Conservation (phyloP, 2,113 vertebrate species). For the Micronycteris hirsuta region DNA sequence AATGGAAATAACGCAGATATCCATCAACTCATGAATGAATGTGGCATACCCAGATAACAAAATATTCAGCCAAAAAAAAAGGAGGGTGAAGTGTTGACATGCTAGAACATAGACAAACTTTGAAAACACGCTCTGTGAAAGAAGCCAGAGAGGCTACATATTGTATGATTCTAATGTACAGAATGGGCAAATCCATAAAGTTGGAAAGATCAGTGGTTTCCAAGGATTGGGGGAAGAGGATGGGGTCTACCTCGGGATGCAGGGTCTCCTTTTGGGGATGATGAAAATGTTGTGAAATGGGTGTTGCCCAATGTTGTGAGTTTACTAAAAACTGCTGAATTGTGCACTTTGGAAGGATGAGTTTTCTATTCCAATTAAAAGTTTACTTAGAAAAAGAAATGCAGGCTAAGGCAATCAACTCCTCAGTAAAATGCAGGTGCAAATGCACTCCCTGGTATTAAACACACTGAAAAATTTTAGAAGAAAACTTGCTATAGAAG, state of each 20-base stretch:
- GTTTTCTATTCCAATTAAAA: neutral
- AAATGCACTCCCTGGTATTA: neutral
- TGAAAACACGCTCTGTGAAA: neutral
- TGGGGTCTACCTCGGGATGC: too few species aligned
- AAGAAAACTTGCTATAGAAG: neutral
- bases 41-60: neutral
- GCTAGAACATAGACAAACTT: neutral
- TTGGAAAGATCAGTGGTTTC: neutral
- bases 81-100: neutral
- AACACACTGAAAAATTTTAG: too few species aligned
- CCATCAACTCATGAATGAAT: neutral
- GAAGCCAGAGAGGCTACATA: neutral
- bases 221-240: rapidly evolving
- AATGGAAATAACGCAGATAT: neutral
- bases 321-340: neutral
- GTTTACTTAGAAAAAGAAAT: neutral
- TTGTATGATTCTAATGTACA: neutral
- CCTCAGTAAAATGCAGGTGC: neutral
- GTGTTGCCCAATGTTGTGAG: neutral
- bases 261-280: neutral
- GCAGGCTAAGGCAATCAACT: neutral
- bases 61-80: neutral
- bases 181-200: neutral
- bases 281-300: neutral
- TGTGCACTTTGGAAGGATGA: neutral